These are phyloP conservation scores for Pristionchus arcanus DNA, from an alignment of 2,888 invertebrate species.

Conservation along the genomic window DNA sequence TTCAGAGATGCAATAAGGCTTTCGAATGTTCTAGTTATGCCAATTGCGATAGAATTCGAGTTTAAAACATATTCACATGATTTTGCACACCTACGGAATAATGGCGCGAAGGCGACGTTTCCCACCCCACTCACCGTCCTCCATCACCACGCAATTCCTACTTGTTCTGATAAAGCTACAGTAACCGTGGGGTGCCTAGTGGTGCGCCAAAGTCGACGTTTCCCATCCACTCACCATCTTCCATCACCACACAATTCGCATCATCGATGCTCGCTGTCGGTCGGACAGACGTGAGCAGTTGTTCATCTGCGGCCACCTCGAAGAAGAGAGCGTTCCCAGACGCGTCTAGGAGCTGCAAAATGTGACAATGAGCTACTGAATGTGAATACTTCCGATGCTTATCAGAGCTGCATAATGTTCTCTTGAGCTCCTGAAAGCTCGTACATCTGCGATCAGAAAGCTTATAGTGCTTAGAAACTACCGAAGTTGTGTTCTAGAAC, in stretches of 20 bases:
- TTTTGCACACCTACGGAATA: too few species aligned
- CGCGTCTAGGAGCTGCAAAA: slow-evolving; percentile 46
- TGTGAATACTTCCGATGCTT: too few species aligned
- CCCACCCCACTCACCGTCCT: neutral
- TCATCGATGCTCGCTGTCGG: slow-evolving; percentile 49
- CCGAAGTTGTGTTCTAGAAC: too few species aligned
- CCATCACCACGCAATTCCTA: neutral
- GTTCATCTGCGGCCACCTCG: slow-evolving; percentile 19
- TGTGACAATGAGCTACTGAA: neutral
- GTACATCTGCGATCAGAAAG: neutral
- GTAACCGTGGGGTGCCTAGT: neutral
- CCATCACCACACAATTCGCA: slow-evolving; percentile 55
- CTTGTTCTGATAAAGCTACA: too few species aligned
- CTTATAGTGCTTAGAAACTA: too few species aligned
- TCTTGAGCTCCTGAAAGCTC: neutral
- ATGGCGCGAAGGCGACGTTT: neutral
- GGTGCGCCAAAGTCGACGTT: neutral
- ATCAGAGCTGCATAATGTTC: neutral
- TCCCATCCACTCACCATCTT: slow-evolving; percentile 12
- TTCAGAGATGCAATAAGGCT: too few species aligned
- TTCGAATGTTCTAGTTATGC: too few species aligned
- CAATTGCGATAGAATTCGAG: too few species aligned
- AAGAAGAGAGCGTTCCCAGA: slow-evolving; percentile 53
- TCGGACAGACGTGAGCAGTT: slow-evolving; percentile 15
- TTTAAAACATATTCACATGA: neutral